Evolutionary conservation across 2,888 invertebrate species (phyloP).

Genomic region (Girardia tigrina): DNA sequence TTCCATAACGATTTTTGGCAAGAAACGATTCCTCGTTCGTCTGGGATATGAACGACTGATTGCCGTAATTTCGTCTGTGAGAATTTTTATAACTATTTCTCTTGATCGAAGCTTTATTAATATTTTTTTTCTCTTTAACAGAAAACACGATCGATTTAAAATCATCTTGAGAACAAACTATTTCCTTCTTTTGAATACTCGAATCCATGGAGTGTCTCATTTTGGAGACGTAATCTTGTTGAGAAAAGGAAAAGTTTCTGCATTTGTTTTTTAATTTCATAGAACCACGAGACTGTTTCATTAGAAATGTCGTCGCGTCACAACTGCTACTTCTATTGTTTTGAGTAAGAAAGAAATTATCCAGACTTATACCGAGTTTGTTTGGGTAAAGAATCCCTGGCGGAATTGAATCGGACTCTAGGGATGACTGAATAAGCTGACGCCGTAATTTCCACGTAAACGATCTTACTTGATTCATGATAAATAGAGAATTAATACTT

Average conservation of each 20-base stretch:
- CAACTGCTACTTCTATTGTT: not conserved
- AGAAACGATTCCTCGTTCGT: not conserved
- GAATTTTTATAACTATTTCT: not conserved
- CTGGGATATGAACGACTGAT: not conserved
- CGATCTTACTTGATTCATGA: not conserved
- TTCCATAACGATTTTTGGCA: not conserved
- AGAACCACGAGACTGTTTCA: not conserved
- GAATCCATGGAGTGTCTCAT: not conserved
- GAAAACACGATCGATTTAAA: slow-evolving; percentile 11
- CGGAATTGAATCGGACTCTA: not conserved
- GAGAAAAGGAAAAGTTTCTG: not conserved
- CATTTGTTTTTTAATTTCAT: not conserved
- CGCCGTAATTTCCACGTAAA: not conserved
- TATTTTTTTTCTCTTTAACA: not conserved
- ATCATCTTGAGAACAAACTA: not conserved
- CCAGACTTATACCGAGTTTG: not conserved
- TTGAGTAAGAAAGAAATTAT: not conserved
- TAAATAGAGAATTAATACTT: not conserved
- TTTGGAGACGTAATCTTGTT: not conserved
- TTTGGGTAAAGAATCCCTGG: not conserved
- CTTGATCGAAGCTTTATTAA: not conserved
- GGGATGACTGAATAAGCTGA: not conserved
- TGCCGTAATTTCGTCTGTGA: not conserved
- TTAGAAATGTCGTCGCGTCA: not conserved
- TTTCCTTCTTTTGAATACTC: not conserved